phyloP scores from a whole-genome alignment of 2,888 invertebrate species.

The Selenia dentaria region DNA sequence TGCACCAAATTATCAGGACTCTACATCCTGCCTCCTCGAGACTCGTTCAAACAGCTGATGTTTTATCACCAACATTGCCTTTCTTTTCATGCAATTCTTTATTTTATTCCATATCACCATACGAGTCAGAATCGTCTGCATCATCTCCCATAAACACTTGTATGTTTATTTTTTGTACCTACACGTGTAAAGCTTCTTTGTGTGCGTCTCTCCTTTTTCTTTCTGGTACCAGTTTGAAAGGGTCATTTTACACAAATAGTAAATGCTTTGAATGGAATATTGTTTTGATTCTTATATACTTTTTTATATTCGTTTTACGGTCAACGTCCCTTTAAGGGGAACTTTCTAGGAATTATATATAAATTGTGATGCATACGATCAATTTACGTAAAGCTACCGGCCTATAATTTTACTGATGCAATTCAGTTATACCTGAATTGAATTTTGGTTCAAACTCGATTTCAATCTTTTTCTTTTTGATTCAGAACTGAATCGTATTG shows the following conservation, averaged over 20 bases:
- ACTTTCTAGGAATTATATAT: constrained; percentile 27
- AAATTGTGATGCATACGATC: constrained; percentile 13
- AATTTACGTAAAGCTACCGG: constrained; percentile 11
- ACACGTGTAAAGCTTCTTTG: constrained; percentile 46
- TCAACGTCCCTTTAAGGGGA: constrained; percentile 16
- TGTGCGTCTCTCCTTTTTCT: constrained; percentile 43
- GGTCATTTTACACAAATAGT: constrained; percentile 50
- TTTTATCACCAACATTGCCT: constrained; percentile 46
- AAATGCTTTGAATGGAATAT: constrained; percentile 45
- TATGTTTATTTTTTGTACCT: constrained; percentile 50
- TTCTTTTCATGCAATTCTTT: constrained; percentile 22
- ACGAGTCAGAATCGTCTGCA: constrained; percentile 14
- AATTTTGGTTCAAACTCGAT: too few relatives aligned
- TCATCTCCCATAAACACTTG: constrained; percentile 26
- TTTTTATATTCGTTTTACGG: constrained; percentile 15
- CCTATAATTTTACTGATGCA: too few relatives aligned
- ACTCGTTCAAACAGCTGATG: constrained; percentile 55
- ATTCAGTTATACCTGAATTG: too few relatives aligned
- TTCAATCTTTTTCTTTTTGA: too few relatives aligned
- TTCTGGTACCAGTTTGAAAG: constrained; percentile 49
- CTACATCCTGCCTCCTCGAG: constrained; percentile 44
- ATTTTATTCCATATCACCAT: constrained; percentile 13
- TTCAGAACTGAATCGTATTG: too few relatives aligned
- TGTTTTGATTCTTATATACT: constrained; percentile 33
- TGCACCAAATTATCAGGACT: constrained; percentile 50